Evolutionary conservation across 1,140 invertebrate species (phyloP).

Genomic region (Orchesella cincta): DNA sequence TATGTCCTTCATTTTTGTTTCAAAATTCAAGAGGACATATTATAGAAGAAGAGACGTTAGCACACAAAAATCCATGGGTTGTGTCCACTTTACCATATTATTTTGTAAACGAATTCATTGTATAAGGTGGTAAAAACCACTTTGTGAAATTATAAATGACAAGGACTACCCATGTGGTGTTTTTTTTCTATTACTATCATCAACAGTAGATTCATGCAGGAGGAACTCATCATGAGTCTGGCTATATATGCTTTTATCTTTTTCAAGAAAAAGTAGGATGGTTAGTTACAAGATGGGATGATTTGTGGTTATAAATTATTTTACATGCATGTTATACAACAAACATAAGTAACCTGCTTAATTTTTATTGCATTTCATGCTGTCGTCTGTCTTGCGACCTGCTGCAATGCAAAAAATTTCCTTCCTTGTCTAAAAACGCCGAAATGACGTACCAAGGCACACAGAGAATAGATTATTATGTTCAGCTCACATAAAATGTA

Average conservation of each 20-base stretch:
- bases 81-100: background rate
- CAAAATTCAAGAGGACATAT: background rate
- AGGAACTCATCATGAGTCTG: background rate
- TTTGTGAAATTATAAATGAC: constrained; percentile 22
- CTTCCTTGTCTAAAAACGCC: background rate
- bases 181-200: background rate
- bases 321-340: background rate
- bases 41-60: background rate
- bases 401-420: background rate
- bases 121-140: constrained; percentile 13
- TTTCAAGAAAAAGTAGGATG: too few relatives aligned
- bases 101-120: constrained; percentile 19
- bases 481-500: too few relatives aligned
- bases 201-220: background rate
- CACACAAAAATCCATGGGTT: constrained; percentile 5
- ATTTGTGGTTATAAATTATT: constrained; percentile 21
- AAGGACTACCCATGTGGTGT: constrained; percentile 22
- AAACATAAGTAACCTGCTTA: background rate
- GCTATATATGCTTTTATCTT: background rate
- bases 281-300: background rate
- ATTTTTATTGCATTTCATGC: background rate
- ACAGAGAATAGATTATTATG: too few relatives aligned
- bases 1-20: constrained; percentile 18
- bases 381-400: background rate
- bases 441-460: too few relatives aligned